phyloP scores from a whole-genome alignment of 2,797 vertebrate species.

The Momotus momota region DNA sequence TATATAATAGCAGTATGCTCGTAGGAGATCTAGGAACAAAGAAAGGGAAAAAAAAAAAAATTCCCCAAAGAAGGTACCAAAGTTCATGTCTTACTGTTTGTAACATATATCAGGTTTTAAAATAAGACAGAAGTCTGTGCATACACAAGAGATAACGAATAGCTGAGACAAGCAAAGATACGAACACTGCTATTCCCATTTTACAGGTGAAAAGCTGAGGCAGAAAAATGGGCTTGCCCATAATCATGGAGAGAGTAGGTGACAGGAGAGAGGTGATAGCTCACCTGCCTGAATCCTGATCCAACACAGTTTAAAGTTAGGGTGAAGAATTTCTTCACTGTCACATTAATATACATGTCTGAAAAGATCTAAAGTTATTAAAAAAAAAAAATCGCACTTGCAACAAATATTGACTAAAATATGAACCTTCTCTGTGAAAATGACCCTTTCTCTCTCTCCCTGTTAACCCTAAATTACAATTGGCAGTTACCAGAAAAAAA shows the following conservation, averaged over 20 bases:
- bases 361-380: neutral
- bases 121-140: neutral
- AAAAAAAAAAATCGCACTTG: neutral
- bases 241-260: neutral
- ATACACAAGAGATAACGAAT: neutral
- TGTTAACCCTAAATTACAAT: neutral
- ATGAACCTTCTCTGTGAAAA: neutral
- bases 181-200: neutral
- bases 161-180: neutral
- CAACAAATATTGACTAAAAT: neutral
- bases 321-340: neutral
- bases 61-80: neutral
- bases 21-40: neutral
- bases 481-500: neutral
- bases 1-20: neutral
- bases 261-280: neutral
- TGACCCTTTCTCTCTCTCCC: neutral
- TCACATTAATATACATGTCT: neutral
- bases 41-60: neutral
- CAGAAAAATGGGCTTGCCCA: neutral
- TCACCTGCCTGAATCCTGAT: neutral
- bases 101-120: neutral
- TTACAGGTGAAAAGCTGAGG: neutral
- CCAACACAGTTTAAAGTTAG: neutral
- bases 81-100: neutral